Percentiles rank a stretch among this genome's conserved stretches.
Conservation (phyloP, 2,888 invertebrate species). For the Capitulum mitella region DNA sequence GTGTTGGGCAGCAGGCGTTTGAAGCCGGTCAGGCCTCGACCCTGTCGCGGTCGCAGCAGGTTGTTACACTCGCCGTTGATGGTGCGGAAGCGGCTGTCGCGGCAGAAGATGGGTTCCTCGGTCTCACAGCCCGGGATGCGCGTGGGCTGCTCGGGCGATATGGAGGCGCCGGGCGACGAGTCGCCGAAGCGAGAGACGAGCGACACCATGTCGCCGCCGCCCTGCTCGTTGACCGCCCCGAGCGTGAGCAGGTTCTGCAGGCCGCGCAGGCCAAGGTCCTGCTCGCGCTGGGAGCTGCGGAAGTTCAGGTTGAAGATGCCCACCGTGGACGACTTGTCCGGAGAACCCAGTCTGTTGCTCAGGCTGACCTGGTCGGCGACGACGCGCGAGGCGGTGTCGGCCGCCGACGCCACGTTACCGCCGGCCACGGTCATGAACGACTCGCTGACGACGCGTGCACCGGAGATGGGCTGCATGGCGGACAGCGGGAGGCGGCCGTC, state of each 20-base stretch:
- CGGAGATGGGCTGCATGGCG: neutral
- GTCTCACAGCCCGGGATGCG: neutral
- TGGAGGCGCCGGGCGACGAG: neutral
- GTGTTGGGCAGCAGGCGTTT: neutral
- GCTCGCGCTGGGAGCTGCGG: neutral
- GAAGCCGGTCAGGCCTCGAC: conserved; percentile 7
- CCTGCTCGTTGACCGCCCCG: neutral
- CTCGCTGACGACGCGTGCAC: neutral
- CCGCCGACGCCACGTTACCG: neutral
- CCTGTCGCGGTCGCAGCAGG: conserved; percentile 6
- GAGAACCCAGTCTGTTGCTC: neutral
- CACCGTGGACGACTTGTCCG: neutral
- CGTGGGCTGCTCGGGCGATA: neutral
- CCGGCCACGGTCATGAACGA: neutral
- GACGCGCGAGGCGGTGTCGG: neutral
- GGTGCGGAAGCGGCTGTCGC: neutral
- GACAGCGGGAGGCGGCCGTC: neutral
- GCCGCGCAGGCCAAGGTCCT: neutral
- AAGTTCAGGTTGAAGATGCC: conserved; percentile 7
- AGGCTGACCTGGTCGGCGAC: neutral
- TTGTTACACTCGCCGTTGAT: conserved; percentile 13
- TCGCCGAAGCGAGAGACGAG: neutral
- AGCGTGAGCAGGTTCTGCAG: neutral
- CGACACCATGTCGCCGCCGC: neutral
- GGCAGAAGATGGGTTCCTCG: conserved; percentile 1